These are phyloP conservation scores for Batillaria attramentaria DNA, from an alignment of 1,140 invertebrate species.

Conservation along the genomic window DNA sequence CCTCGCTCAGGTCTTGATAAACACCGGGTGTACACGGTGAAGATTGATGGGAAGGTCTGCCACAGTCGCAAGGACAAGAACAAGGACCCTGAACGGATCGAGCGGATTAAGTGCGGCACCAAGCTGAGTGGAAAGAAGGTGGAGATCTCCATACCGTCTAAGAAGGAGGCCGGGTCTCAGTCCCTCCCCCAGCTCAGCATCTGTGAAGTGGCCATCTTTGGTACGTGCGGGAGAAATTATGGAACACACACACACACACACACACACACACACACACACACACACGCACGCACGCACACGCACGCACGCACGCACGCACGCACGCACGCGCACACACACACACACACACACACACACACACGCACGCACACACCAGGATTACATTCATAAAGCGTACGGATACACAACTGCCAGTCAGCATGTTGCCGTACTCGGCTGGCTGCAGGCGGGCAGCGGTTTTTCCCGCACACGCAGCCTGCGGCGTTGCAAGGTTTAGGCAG, in stretches of 20 bases:
- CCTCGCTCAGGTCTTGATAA: neutral
- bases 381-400: no score
- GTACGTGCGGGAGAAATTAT: neutral
- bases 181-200: neutral
- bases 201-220: slow-evolving; percentile 4
- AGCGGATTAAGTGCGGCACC: neutral
- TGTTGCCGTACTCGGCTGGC: no score
- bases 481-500: no score
- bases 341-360: neutral
- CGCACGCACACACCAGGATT: no score
- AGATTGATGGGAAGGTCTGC: neutral
- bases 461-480: no score
- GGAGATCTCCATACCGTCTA: neutral
- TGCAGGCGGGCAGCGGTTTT: no score
- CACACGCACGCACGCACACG: neutral
- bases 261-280: neutral
- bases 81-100: neutral
- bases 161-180: neutral
- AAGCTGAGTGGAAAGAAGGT: neutral
- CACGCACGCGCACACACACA: neutral
- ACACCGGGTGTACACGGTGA: neutral
- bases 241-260: neutral
- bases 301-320: neutral
- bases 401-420: no score
- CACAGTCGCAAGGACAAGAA: neutral